These are phyloP conservation scores for Xyliphius kryptos DNA, from an alignment of 2,113 vertebrate genomes.

Conservation along the genomic window DNA sequence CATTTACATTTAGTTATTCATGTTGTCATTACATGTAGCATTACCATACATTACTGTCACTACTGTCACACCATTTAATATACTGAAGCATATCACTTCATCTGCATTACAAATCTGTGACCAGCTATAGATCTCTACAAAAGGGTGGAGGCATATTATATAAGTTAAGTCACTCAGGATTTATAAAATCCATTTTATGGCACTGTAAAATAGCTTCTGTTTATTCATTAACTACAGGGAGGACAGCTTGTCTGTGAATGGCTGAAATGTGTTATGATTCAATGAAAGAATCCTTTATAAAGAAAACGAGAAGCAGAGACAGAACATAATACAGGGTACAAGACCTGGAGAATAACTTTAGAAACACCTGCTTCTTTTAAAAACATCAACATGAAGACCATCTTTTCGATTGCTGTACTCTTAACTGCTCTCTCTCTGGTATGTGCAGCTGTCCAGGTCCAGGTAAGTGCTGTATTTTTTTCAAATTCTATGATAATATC, in stretches of 20 bases:
- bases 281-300: slow-evolving; percentile 51
- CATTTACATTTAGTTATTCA: background rate
- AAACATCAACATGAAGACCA: slow-evolving; percentile 57
- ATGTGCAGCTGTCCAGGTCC: slow-evolving; percentile 57
- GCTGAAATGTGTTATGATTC: slow-evolving; percentile 1
- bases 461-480: slow-evolving; percentile 51
- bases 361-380: slow-evolving; percentile 14
- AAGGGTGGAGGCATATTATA: slow-evolving; percentile 15
- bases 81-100: slow-evolving; percentile 37
- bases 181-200: slow-evolving; percentile 57
- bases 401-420: slow-evolving; percentile 45
- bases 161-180: slow-evolving; percentile 48
- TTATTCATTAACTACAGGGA: slow-evolving; percentile 62
- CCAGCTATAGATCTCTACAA: slow-evolving; percentile 32
- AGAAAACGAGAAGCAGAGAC: slow-evolving; percentile 10
- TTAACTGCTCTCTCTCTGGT: slow-evolving; percentile 48
- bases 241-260: slow-evolving; percentile 42
- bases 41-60: too few relatives aligned
- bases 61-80: too few relatives aligned
- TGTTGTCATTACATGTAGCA: background rate
- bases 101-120: slow-evolving; percentile 7
- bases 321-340: slow-evolving; percentile 42
- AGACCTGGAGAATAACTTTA: slow-evolving; percentile 15
- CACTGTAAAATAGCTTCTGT: slow-evolving; percentile 41
- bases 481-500: background rate